Evolutionary conservation across 2,888 invertebrate species (phyloP).

Genomic region (Xestia ashworthii): DNA sequence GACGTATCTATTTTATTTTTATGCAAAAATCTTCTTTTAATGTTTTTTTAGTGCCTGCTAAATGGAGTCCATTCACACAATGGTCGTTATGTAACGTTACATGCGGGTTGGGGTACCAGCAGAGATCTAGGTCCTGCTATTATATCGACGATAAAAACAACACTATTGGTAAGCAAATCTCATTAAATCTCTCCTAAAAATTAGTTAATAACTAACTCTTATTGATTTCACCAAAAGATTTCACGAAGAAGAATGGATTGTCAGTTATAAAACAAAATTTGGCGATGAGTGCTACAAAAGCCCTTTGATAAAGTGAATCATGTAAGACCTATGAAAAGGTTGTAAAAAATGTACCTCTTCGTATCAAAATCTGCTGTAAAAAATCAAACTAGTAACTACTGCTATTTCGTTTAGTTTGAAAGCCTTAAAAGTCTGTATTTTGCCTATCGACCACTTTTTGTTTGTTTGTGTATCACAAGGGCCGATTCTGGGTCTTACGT

Average conservation of each 20-base stretch:
- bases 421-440: not conserved
- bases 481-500: not conserved
- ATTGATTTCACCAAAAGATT: not conserved
- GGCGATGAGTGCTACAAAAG: not conserved
- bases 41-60: slow-evolving; percentile 83
- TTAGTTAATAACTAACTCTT: not conserved
- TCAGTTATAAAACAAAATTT: not conserved
- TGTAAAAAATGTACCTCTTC: not conserved
- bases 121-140: slow-evolving; percentile 79
- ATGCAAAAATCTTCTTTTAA: not conserved
- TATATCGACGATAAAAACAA: slow-evolving; percentile 80
- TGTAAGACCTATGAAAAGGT: not conserved
- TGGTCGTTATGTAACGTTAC: slow-evolving; percentile 88
- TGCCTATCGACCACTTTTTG: not conserved
- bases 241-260: not conserved
- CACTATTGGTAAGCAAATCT: slow-evolving; percentile 73
- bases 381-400: not conserved
- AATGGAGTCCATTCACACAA: slow-evolving; percentile 86
- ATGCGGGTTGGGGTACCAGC: slow-evolving; percentile 86
- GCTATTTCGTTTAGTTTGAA: not conserved
- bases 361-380: not conserved
- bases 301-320: slow-evolving; percentile 6
- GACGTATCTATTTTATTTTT: not conserved
- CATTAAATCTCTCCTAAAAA: not conserved
- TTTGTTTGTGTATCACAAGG: slow-evolving; percentile 7